Evolutionary conservation across 2,888 invertebrate genomes (phyloP).

Genomic region (Eilema caniola): DNA sequence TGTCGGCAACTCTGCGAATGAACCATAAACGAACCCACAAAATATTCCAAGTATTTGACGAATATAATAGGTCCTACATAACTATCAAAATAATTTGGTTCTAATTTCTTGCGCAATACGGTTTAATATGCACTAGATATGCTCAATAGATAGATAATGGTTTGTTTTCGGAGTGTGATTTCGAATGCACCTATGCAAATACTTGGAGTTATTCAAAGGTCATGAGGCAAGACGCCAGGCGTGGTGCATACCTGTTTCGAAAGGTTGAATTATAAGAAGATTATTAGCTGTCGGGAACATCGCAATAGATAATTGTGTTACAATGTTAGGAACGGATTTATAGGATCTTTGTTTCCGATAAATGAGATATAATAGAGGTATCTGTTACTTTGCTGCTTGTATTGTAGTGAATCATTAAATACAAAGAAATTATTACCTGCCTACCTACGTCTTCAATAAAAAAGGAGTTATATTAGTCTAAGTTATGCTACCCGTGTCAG

Average conservation of each 20-base stretch:
- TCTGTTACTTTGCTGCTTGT: too few species aligned
- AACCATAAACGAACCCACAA: not conserved
- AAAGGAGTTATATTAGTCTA: too few species aligned
- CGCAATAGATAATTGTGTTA: conserved; percentile 1
- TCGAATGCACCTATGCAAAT: conserved; percentile 71
- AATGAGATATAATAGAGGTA: not conserved
- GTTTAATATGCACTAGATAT: not conserved
- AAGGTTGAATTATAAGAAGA: not conserved
- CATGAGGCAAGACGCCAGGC: conserved; percentile 37
- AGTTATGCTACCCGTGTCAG: too few species aligned
- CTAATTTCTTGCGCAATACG: not conserved
- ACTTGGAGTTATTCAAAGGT: conserved; percentile 61
- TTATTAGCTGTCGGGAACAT: not conserved
- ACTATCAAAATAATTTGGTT: not conserved
- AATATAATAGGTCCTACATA: not conserved
- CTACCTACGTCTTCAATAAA: too few species aligned
- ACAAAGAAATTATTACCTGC: too few species aligned
- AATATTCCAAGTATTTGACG: not conserved
- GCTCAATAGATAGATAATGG: conserved; percentile 9
- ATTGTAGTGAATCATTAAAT: too few species aligned
- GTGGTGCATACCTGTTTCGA: conserved; percentile 42
- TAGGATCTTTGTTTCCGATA: not conserved
- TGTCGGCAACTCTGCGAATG: too few species aligned
- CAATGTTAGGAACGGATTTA: not conserved
- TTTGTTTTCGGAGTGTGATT: conserved; percentile 33